A percentile compares a stretch with the other conserved stretches of the same genome.
Evolutionary conservation across 1,140 invertebrate genomes (phyloP).

Genomic region (Drosophila fuyamai): DNA sequence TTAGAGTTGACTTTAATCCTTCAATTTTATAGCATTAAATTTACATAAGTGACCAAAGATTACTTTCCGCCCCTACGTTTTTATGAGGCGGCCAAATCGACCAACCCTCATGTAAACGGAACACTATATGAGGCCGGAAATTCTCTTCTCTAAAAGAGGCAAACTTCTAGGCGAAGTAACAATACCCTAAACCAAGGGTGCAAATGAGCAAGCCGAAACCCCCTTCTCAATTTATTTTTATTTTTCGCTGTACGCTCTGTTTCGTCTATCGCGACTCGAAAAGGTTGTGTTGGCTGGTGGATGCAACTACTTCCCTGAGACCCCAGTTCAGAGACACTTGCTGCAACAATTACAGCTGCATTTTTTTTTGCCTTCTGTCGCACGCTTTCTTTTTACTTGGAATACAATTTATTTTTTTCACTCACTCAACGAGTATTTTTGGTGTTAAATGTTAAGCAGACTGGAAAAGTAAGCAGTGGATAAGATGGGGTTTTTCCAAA

Average conservation of each 20-base stretch:
- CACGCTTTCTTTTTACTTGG: slow-evolving; percentile 76
- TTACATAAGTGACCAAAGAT: slow-evolving; percentile 31
- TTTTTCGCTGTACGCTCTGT: slow-evolving; percentile 26
- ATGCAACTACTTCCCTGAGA: slow-evolving; percentile 37
- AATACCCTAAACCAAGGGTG: slow-evolving; percentile 28
- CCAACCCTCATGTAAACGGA: slow-evolving; percentile 3
- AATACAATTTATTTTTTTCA: slow-evolving; percentile 46
- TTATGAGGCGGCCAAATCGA: not conserved
- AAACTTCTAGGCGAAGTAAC: slow-evolving; percentile 19
- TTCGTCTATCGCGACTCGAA: slow-evolving; percentile 21
- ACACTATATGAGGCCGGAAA: slow-evolving; percentile 15
- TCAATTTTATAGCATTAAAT: slow-evolving; percentile 16
- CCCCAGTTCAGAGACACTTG: slow-evolving; percentile 17
- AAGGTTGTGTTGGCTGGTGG: slow-evolving; percentile 20
- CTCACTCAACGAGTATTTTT: slow-evolving; percentile 46
- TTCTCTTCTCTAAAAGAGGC: slow-evolving; percentile 13
- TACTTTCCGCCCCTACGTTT: slow-evolving; percentile 20
- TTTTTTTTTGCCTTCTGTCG: slow-evolving; percentile 30
- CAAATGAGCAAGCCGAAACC: slow-evolving; percentile 32
- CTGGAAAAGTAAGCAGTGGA: slow-evolving; percentile 41
- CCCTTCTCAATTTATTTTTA: slow-evolving; percentile 7
- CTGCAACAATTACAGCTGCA: slow-evolving; percentile 22
- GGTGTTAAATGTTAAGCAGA: slow-evolving; percentile 58
- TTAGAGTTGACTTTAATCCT: slow-evolving; percentile 10
- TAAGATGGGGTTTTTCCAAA: not conserved